phyloP scores from a whole-genome alignment of 2,888 invertebrate genomes.

The Melipona beecheii region DNA sequence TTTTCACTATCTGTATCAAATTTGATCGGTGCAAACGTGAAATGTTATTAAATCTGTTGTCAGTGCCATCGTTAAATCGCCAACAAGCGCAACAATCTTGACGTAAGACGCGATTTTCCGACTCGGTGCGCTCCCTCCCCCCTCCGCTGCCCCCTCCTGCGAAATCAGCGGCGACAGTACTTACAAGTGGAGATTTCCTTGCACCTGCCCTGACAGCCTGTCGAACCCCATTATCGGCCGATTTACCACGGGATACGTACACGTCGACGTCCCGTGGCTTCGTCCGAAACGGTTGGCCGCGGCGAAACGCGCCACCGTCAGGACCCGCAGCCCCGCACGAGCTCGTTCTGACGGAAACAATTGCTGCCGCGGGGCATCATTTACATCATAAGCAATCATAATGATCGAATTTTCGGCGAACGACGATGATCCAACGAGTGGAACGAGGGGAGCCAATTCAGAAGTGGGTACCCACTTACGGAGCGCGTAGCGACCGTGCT shows the following conservation, averaged over 20 bases:
- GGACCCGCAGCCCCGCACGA: conserved; percentile 68
- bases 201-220: conserved; percentile 57
- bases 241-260: conserved; percentile 23
- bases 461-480: conserved; percentile 83
- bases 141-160: background rate
- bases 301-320: conserved; percentile 37
- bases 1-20: too few species aligned
- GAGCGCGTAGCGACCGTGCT: conserved; percentile 72
- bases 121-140: too few species aligned
- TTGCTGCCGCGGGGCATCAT: conserved; percentile 86
- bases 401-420: conserved; percentile 84
- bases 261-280: conserved; percentile 37
- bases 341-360: conserved; percentile 82
- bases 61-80: too few species aligned
- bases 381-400: conserved; percentile 86
- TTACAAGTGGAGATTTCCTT: conserved; percentile 37
- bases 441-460: conserved; percentile 83
- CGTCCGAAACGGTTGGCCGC: conserved; percentile 42
- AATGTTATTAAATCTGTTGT: too few species aligned
- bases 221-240: conserved; percentile 46
- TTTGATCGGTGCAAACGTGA: too few species aligned
- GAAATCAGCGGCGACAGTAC: conserved; percentile 8
- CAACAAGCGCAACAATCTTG: too few species aligned
- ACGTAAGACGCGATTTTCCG: too few species aligned
- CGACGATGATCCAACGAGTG: conserved; percentile 84